Evolutionary conservation across 2,888 invertebrate genomes (phyloP).

Genomic region (Diarsia rubi): DNA sequence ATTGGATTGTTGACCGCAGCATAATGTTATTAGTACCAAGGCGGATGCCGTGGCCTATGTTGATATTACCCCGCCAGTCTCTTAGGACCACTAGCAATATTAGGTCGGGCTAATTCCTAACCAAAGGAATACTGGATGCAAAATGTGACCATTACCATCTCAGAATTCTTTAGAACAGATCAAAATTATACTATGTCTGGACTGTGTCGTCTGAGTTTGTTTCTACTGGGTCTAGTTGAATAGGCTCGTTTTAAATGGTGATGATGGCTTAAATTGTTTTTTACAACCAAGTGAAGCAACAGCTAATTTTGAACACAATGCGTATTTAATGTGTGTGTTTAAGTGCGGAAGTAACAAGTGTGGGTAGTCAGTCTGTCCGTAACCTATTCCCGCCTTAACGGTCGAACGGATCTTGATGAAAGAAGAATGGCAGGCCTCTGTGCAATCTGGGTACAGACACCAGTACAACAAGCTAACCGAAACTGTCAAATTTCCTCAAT

Average conservation of each 20-base stretch:
- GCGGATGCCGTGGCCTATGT: constrained; percentile 32
- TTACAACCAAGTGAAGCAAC: not conserved
- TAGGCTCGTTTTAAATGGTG: not conserved
- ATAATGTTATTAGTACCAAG: constrained; percentile 54
- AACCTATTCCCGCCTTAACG: not conserved
- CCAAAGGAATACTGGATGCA: constrained; percentile 10
- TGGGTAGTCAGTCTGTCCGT: not conserved
- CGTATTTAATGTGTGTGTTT: not conserved
- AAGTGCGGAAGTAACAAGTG: not conserved
- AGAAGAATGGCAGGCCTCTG: not conserved
- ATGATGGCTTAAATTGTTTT: not conserved
- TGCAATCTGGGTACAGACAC: not conserved
- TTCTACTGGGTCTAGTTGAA: not conserved
- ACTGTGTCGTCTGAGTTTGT: not conserved
- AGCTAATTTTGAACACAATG: not conserved
- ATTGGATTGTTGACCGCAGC: constrained; percentile 57
- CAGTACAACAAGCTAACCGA: too few species aligned
- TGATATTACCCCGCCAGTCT: constrained; percentile 36
- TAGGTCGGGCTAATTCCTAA: constrained; percentile 12
- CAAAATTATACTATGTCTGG: not conserved
- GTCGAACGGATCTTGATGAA: not conserved
- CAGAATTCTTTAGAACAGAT: not conserved
- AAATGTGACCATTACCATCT: not conserved
- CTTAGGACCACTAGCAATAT: constrained; percentile 42
- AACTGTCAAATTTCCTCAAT: too few species aligned